These are phyloP conservation scores for Gambusia yucatana DNA, from an alignment of 2,797 vertebrate genomes.

Conservation along the genomic window DNA sequence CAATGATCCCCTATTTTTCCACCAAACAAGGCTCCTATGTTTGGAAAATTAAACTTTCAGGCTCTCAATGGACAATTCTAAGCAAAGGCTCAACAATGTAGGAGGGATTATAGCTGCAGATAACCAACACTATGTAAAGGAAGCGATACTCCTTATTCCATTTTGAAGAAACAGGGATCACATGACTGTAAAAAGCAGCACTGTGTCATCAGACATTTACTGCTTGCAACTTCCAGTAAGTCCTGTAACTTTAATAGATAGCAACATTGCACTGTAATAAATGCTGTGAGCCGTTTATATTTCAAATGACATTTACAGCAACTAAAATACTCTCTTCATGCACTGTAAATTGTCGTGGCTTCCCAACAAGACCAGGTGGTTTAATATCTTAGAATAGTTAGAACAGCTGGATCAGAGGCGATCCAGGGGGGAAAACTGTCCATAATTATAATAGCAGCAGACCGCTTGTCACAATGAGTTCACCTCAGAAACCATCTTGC, in stretches of 20 bases:
- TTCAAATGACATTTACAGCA: conserved; percentile 17
- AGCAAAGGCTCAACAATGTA: not conserved
- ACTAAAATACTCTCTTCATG: conserved; percentile 4
- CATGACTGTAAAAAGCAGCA: not conserved
- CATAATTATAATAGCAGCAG: conserved; percentile 57
- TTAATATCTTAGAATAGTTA: conserved; percentile 33
- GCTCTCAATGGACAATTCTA: not conserved
- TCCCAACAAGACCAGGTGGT: not conserved
- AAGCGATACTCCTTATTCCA: not conserved
- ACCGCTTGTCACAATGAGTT: conserved; percentile 66
- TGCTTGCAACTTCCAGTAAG: conserved; percentile 7
- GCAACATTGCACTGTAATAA: conserved; percentile 2
- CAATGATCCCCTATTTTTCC: not conserved
- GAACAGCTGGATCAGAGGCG: conserved; percentile 53
- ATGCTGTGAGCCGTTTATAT: conserved; percentile 8
- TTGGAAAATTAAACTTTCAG: not conserved
- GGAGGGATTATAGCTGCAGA: not conserved
- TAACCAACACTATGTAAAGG: not conserved
- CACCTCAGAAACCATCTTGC: conserved; percentile 44
- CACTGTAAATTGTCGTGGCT: not conserved
- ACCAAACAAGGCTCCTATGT: not conserved
- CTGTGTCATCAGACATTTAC: not conserved
- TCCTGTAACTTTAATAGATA: not conserved
- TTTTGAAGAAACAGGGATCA: not conserved
- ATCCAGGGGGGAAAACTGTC: conserved; percentile 23